These are phyloP conservation scores for Petrophora chlorosata DNA, from an alignment of 2,888 invertebrate genomes.

Conservation along the genomic window DNA sequence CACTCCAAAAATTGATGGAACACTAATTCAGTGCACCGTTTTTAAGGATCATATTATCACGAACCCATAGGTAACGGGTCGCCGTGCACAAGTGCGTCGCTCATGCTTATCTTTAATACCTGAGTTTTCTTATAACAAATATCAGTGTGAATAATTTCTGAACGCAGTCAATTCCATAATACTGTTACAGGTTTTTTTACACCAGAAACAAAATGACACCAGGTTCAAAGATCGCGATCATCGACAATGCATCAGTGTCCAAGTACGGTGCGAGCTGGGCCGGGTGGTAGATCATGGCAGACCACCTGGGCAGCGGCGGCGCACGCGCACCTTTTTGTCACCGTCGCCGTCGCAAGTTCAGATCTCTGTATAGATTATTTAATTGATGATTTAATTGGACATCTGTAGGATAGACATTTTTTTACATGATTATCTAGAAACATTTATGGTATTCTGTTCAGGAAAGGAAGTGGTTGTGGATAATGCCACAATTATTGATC, in stretches of 20 bases:
- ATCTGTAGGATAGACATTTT: conserved; percentile 1
- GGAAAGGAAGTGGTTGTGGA: no score
- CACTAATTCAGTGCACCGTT: no score
- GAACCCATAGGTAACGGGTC: no score
- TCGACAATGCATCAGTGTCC: conserved; percentile 37
- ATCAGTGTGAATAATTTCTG: no score
- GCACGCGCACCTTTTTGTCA: conserved; percentile 50
- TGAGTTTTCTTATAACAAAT: no score
- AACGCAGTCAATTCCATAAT: no score
- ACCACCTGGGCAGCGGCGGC: conserved; percentile 57
- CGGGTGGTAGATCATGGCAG: conserved; percentile 44
- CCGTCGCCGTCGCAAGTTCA: conserved; percentile 27
- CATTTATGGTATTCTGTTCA: not conserved
- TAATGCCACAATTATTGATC: no score
- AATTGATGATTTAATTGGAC: conserved; percentile 20
- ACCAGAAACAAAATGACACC: conserved; percentile 38
- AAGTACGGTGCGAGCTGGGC: conserved; percentile 37
- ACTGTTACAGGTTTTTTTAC: no score
- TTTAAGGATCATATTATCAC: no score
- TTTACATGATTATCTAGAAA: not conserved
- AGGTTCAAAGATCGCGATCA: conserved; percentile 57
- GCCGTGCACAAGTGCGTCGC: no score
- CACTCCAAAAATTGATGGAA: no score
- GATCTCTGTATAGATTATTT: conserved; percentile 36
- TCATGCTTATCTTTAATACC: no score